Percentiles rank a stretch among this genome's conserved stretches.
phyloP scores from a whole-genome alignment of 2,797 vertebrate genomes.

The Rhinichthys osculus region DNA sequence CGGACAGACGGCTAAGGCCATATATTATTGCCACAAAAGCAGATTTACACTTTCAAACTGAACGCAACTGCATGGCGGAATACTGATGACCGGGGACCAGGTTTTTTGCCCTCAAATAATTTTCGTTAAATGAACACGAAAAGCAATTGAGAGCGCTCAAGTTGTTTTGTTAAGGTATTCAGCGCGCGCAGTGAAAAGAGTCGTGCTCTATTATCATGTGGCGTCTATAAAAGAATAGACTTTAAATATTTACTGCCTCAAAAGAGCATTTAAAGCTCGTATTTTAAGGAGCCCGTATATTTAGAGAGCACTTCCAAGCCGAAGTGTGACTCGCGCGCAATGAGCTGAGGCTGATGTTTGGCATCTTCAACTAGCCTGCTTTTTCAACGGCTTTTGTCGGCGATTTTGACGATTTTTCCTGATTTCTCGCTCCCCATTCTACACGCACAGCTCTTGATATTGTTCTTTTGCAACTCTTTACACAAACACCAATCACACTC shows the following conservation, averaged over 20 bases:
- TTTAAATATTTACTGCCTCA: slow-evolving; percentile 79
- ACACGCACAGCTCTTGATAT: slow-evolving; percentile 4
- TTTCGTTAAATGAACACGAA: slow-evolving; percentile 99
- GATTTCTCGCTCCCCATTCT: slow-evolving; percentile 29
- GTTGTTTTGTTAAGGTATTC: slow-evolving; percentile 92
- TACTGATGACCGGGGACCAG: slow-evolving; percentile 86
- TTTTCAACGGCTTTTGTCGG: slow-evolving; percentile 17
- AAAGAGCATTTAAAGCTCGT: slow-evolving; percentile 75
- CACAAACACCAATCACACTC: slow-evolving; percentile 65
- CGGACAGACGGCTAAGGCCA: slow-evolving; percentile 96
- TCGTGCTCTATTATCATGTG: slow-evolving; percentile 86
- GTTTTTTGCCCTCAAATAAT: slow-evolving; percentile 86
- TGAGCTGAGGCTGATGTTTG: slow-evolving; percentile 2
- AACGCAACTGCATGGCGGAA: slow-evolving; percentile 96
- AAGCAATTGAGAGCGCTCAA: slow-evolving; percentile 91
- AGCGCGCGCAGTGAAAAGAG: slow-evolving; percentile 85
- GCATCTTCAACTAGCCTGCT: not conserved
- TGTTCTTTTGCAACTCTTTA: slow-evolving; percentile 36
- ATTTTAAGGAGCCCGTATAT: slow-evolving; percentile 55
- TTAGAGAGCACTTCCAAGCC: slow-evolving; percentile 62
- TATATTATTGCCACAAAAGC: slow-evolving; percentile 97
- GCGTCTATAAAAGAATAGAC: slow-evolving; percentile 81
- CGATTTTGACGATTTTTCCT: slow-evolving; percentile 1
- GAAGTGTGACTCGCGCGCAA: not conserved
- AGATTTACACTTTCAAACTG: slow-evolving; percentile 99